Conservation (phyloP, 2,888 invertebrate genomes). For the Orchesellides sinensis region DNA sequence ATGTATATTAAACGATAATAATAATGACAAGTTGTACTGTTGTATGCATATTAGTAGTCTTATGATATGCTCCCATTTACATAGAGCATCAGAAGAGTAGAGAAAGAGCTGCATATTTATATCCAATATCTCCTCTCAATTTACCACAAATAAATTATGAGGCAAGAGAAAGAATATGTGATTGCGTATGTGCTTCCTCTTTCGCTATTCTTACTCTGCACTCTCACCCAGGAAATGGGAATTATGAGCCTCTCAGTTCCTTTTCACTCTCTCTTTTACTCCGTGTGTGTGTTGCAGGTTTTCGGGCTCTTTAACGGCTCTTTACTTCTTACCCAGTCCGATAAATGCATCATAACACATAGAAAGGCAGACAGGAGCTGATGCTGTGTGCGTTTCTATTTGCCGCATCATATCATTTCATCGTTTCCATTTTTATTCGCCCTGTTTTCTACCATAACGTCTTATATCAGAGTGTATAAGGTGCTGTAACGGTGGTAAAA, state of each 20-base stretch:
- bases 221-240: slow-evolving; percentile 75
- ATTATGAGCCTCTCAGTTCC: slow-evolving; percentile 74
- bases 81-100: too few species aligned
- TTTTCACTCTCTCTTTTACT: slow-evolving; percentile 45
- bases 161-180: slow-evolving; percentile 59
- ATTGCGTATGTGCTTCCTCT: slow-evolving; percentile 44
- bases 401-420: slow-evolving; percentile 69
- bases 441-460: slow-evolving; percentile 42
- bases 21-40: too few species aligned
- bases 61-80: too few species aligned
- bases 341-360: slow-evolving; percentile 58
- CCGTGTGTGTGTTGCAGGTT: slow-evolving; percentile 34
- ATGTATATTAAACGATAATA: slow-evolving; percentile 16
- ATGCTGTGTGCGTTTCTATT: slow-evolving; percentile 60
- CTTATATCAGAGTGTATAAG: too few species aligned
- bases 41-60: too few species aligned
- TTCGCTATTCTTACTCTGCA: slow-evolving; percentile 39
- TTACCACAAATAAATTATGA: slow-evolving; percentile 63
- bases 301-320: slow-evolving; percentile 53
- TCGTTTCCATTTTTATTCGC: slow-evolving; percentile 62
- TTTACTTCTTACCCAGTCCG: slow-evolving; percentile 40
- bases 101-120: not conserved
- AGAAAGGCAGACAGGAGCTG: slow-evolving; percentile 26
- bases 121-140: slow-evolving; percentile 54
- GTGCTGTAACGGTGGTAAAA: slow-evolving; percentile 1